Percentiles rank a stretch among this genome's conserved stretches.
These are phyloP conservation scores for Sinocyclocheilus maitianheensis DNA, from an alignment of 2,113 vertebrate genomes.

Conservation along the genomic window DNA sequence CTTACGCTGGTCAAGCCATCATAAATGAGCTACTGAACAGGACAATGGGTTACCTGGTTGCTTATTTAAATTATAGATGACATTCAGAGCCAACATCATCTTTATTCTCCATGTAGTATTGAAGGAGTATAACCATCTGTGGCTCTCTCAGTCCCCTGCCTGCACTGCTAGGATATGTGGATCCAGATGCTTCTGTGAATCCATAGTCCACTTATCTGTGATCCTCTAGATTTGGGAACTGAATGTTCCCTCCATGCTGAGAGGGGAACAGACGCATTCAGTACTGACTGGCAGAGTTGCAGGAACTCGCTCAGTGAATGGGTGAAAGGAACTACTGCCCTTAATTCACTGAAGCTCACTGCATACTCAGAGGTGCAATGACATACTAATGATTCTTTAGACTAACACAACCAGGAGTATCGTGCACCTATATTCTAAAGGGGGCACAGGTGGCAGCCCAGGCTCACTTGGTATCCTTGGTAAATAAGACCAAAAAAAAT, in stretches of 20 bases:
- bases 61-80: constrained; percentile 17
- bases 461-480: too few species aligned
- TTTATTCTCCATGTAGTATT: background rate
- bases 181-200: constrained; percentile 34
- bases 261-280: constrained; percentile 18
- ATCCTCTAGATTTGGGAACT: constrained; percentile 29
- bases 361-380: background rate
- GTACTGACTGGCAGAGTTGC: constrained; percentile 1
- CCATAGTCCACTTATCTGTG: constrained; percentile 24
- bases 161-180: background rate
- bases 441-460: too few species aligned
- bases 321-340: constrained; percentile 6
- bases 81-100: background rate
- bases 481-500: too few species aligned
- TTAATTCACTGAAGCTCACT: background rate
- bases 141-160: background rate
- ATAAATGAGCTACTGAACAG: background rate
- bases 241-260: constrained; percentile 34
- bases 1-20: background rate
- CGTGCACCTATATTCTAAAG: background rate
- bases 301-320: background rate
- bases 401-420: background rate
- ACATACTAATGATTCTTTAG: background rate
- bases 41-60: background rate
- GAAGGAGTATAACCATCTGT: background rate